Conservation (phyloP, 2,888 invertebrate species). For the Ectropis crepuscularia region DNA sequence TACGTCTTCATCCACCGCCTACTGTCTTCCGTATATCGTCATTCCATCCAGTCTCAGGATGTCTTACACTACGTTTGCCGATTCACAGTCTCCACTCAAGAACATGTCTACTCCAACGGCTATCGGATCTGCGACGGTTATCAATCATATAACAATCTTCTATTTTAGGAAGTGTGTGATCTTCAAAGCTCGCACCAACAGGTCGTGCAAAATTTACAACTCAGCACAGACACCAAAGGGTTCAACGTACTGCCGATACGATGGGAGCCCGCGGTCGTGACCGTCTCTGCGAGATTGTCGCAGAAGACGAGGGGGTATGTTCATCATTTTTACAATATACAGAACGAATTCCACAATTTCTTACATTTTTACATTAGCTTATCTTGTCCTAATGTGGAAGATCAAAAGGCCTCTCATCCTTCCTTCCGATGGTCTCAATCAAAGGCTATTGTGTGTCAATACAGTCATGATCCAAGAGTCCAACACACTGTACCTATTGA, state of each 20-base stretch:
- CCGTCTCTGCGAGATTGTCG: slow-evolving; percentile 60
- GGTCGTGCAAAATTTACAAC: slow-evolving; percentile 49
- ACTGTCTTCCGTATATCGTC: too few species aligned
- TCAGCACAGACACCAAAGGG: slow-evolving; percentile 60
- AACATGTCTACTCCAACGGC: neutral
- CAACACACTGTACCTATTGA: too few species aligned
- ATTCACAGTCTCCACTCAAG: neutral
- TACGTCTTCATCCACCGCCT: too few species aligned
- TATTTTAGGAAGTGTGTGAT: slow-evolving; percentile 4
- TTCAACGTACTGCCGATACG: slow-evolving; percentile 56
- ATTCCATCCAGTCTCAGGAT: too few species aligned
- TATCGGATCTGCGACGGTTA: neutral
- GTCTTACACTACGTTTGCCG: too few species aligned
- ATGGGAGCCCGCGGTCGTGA: slow-evolving; percentile 52
- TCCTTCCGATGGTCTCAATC: too few species aligned
- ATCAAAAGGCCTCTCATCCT: too few species aligned
- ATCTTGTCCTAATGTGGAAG: too few species aligned
- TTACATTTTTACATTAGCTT: too few species aligned
- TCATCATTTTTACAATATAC: neutral
- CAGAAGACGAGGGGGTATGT: slow-evolving; percentile 61
- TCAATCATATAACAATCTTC: neutral
- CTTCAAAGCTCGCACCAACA: slow-evolving; percentile 8
- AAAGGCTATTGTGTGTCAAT: too few species aligned
- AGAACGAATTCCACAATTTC: too few species aligned
- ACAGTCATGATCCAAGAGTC: too few species aligned